Evolutionary conservation across 2,113 vertebrate species (phyloP).

Genomic region (Melanocharis versteri): DNA sequence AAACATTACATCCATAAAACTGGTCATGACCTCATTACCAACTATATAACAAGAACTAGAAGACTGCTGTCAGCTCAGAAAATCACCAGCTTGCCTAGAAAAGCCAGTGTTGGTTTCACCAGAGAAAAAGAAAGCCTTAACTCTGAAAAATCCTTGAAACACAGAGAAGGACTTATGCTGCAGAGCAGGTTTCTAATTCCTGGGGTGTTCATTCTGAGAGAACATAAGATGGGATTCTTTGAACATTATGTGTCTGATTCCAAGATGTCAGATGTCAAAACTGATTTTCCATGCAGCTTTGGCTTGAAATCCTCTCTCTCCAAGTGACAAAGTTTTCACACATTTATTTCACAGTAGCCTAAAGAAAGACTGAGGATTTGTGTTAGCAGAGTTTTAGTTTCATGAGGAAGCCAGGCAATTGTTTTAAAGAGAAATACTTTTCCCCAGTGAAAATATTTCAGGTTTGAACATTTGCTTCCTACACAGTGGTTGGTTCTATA

Average conservation of each 20-base stretch:
- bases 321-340: background rate
- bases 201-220: background rate
- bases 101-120: background rate
- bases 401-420: background rate
- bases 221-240: background rate
- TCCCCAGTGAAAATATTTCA: background rate
- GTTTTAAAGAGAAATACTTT: background rate
- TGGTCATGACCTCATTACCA: background rate
- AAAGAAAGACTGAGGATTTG: background rate
- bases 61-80: background rate
- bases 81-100: background rate
- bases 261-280: background rate
- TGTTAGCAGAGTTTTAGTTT: background rate
- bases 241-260: background rate
- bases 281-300: background rate
- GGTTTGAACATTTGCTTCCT: background rate
- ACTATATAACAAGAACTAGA: background rate
- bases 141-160: background rate
- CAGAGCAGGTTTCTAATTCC: background rate
- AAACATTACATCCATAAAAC: background rate
- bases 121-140: background rate
- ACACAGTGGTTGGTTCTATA: fast-evolving
- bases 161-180: background rate
- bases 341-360: background rate
- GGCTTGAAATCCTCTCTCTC: background rate